phyloP scores from a whole-genome alignment of 2,113 vertebrate genomes.

The Emydocephalus ijimae region DNA sequence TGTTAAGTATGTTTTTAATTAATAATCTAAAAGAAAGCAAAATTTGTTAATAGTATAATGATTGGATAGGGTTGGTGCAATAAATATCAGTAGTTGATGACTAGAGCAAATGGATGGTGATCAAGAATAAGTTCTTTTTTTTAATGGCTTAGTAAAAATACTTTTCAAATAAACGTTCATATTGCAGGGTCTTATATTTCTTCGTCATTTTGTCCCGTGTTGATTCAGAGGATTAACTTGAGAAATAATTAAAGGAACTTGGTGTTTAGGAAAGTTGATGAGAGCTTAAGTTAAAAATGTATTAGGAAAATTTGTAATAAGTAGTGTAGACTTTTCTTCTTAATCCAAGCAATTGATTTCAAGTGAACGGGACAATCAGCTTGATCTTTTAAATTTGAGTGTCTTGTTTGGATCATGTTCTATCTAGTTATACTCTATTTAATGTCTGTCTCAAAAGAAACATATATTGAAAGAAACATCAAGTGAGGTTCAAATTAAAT shows the following conservation, averaged over 20 bases:
- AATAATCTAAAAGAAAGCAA: background rate
- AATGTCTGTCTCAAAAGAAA: background rate
- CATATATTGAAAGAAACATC: conserved; percentile 10
- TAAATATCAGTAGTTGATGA: background rate
- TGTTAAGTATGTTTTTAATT: background rate
- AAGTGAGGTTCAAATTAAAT: background rate
- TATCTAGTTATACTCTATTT: conserved; percentile 8
- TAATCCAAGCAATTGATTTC: background rate
- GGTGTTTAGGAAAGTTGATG: background rate
- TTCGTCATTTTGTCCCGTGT: background rate
- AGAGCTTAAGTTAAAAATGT: background rate
- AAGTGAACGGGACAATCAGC: background rate
- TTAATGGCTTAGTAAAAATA: background rate
- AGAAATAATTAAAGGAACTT: background rate
- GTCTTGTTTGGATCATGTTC: background rate
- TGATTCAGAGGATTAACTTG: background rate
- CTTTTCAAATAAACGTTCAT: background rate
- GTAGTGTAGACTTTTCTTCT: background rate
- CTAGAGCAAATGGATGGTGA: conserved; percentile 4
- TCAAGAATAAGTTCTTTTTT: conserved; percentile 17
- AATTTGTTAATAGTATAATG: background rate
- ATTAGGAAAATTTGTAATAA: background rate
- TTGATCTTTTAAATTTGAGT: background rate
- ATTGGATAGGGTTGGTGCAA: background rate
- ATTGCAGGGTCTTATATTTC: background rate